Evolutionary conservation across 1,140 invertebrate species (phyloP).

Genomic region (Anagrus nilaparvatae): DNA sequence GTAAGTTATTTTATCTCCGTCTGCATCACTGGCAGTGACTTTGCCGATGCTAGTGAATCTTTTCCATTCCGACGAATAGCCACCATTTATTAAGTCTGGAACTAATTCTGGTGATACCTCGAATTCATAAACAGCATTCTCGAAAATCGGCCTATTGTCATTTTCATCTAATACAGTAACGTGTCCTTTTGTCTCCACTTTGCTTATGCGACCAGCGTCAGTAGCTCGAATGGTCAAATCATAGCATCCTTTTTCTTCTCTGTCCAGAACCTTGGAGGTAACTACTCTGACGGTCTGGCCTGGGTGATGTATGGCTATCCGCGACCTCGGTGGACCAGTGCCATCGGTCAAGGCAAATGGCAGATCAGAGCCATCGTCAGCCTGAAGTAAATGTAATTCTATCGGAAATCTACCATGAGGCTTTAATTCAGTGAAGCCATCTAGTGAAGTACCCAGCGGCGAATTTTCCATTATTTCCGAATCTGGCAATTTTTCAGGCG

Average conservation of each 20-base stretch:
- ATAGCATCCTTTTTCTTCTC: conserved; percentile 59
- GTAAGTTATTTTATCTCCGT: conserved; percentile 80
- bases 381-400: conserved; percentile 61
- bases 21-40: conserved; percentile 72
- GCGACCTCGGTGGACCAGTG: conserved; percentile 42
- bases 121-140: conserved; percentile 66
- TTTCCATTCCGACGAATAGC: conserved; percentile 48
- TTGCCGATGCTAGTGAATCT: conserved; percentile 70
- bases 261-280: conserved; percentile 60
- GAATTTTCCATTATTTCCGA: conserved; percentile 63
- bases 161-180: conserved; percentile 76
- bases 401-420: conserved; percentile 50
- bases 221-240: conserved; percentile 46
- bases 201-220: conserved; percentile 62
- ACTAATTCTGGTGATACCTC: conserved; percentile 48
- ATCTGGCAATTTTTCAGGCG: conserved; percentile 54
- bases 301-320: no score
- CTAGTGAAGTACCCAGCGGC: conserved; percentile 55
- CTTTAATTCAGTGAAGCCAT: conserved; percentile 54
- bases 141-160: conserved; percentile 80
- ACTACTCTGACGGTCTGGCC: conserved; percentile 56
- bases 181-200: conserved; percentile 58
- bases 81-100: conserved; percentile 33
- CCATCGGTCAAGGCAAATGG: conserved; percentile 61
- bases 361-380: conserved; percentile 58